Percentiles rank a stretch among this genome's conserved stretches.
Evolutionary conservation across 1,140 invertebrate species (phyloP).

Genomic region (Charaxes varanes): DNA sequence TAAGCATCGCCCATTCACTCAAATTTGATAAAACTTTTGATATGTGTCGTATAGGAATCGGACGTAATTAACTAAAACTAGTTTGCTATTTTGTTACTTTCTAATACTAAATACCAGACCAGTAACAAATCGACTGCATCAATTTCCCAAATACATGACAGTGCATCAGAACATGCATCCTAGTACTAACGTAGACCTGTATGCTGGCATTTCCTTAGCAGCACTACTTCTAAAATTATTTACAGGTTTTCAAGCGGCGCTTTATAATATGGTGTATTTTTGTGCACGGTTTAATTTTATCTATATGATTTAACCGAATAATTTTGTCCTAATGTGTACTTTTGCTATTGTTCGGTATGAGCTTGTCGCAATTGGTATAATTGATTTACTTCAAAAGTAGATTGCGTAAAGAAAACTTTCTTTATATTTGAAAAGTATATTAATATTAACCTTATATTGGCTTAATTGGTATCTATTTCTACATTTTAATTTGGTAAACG

Average conservation of each 20-base stretch:
- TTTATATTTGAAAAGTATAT: not conserved
- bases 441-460: not conserved
- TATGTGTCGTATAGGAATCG: no score
- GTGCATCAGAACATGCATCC: not conserved
- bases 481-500: no score
- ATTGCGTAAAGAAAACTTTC: not conserved
- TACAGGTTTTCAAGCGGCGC: constrained; percentile 5
- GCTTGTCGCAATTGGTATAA: constrained; percentile 10
- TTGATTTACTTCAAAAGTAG: not conserved
- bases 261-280: constrained; percentile 2
- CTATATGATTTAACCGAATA: not conserved
- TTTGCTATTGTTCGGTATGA: constrained; percentile 23
- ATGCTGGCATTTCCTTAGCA: not conserved
- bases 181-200: not conserved
- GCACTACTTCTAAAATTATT: constrained; percentile 6
- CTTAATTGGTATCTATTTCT: constrained; percentile 11
- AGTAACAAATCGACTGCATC: no score
- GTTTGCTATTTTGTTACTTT: no score
- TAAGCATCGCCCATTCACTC: no score
- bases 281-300: not conserved
- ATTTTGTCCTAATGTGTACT: constrained; percentile 4
- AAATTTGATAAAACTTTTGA: no score
- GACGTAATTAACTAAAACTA: no score
- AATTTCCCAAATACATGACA: no score
- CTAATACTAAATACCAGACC: no score